A percentile compares a stretch with the other conserved stretches of the same genome.
phyloP scores from a whole-genome alignment of 2,113 vertebrate genomes.

The Carassius carassius region DNA sequence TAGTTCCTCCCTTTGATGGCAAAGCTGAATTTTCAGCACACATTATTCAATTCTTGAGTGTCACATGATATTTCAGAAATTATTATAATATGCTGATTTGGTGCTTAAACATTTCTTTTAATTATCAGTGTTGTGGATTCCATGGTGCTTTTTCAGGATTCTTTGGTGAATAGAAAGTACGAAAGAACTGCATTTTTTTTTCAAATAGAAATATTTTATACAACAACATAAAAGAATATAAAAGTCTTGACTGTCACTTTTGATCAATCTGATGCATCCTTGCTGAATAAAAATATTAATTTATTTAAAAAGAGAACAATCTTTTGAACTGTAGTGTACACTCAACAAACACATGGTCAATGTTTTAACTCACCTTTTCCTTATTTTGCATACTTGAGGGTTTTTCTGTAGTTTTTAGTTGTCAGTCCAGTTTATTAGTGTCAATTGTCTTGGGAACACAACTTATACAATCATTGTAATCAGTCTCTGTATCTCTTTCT shows the following conservation, averaged over 20 bases:
- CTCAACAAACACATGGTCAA: not conserved
- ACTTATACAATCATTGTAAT: not conserved
- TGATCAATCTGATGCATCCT: too few relatives aligned
- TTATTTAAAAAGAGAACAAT: too few relatives aligned
- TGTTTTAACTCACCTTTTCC: not conserved
- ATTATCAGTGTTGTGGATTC: too few relatives aligned
- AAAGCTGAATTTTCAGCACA: not conserved
- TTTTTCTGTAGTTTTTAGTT: not conserved
- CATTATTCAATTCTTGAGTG: not conserved
- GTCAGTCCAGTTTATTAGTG: not conserved
- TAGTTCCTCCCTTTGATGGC: not conserved
- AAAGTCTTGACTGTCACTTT: too few relatives aligned
- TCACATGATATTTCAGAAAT: not conserved
- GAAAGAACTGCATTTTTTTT: too few relatives aligned
- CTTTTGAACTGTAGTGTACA: not conserved
- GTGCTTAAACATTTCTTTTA: too few relatives aligned
- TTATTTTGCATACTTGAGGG: not conserved
- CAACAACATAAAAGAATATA: too few relatives aligned
- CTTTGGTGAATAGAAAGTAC: too few relatives aligned
- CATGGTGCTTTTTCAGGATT: too few relatives aligned
- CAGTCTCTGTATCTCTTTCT: constrained; percentile 14
- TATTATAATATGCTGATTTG: not conserved
- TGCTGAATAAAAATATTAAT: too few relatives aligned
- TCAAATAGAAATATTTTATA: too few relatives aligned
- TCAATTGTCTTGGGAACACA: not conserved